Conservation (phyloP, 2,113 vertebrate genomes). For the Nannobrachium achirus region DNA sequence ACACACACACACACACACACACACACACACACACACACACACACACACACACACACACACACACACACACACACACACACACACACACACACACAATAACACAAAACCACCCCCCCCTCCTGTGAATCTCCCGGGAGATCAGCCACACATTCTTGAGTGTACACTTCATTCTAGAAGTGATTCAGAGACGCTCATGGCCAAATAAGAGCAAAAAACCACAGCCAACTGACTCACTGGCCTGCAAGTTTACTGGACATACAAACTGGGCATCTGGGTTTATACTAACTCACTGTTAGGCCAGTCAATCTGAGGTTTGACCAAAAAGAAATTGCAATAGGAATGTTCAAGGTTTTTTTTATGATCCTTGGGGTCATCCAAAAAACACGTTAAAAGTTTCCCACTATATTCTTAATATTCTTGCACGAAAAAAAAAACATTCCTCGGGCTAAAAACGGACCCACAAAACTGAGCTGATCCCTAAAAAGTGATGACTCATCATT, state of each 20-base stretch:
- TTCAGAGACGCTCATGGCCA: constrained; percentile 65
- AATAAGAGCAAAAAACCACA: constrained; percentile 62
- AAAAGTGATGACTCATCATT: no score
- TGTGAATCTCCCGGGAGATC: constrained; percentile 30
- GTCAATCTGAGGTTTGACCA: no score
- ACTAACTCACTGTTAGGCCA: no score
- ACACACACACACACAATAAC: constrained; percentile 13
- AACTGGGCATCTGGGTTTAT: no score
- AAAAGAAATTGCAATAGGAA: no score
- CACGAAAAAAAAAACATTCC: no score
- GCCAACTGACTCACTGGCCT: constrained; percentile 1
- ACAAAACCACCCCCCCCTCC: constrained; percentile 15
- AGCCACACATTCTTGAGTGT: constrained; percentile 66
- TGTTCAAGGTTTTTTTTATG: no score
- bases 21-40: not conserved
- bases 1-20: not conserved
- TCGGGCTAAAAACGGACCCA: no score
- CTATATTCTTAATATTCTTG: no score
- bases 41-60: not conserved
- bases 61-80: not conserved
- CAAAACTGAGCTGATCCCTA: no score
- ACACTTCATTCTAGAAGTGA: constrained; percentile 60
- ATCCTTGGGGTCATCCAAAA: no score
- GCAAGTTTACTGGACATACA: not conserved
- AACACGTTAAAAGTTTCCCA: no score